Evolutionary conservation across 2,797 vertebrate species (phyloP).

Genomic region (Sylvia borin): DNA sequence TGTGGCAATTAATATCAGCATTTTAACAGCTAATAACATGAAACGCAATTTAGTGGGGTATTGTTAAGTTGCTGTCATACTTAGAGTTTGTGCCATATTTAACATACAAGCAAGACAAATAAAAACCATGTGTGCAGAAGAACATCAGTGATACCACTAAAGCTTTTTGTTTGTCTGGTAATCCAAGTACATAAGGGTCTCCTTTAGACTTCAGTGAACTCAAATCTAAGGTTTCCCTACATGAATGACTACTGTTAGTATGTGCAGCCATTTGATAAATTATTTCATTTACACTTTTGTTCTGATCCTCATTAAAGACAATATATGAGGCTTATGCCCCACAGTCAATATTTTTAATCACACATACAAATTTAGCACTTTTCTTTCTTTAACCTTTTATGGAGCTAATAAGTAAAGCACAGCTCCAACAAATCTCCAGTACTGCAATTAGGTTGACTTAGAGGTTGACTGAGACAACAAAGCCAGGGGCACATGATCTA

Average conservation of each 20-base stretch:
- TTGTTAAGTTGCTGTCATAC: neutral
- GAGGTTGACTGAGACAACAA: neutral
- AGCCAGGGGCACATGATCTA: neutral
- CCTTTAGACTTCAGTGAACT: neutral
- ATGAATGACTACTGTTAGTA: neutral
- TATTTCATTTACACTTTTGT: neutral
- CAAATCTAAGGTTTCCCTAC: neutral
- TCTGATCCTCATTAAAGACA: neutral
- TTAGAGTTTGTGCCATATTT: neutral
- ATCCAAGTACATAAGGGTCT: neutral
- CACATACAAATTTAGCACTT: neutral
- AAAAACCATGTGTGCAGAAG: neutral
- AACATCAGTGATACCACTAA: neutral
- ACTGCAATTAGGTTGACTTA: neutral
- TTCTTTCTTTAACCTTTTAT: neutral
- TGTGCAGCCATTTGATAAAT: neutral
- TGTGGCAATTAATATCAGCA: neutral
- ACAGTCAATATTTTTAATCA: neutral
- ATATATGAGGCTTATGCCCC: neutral
- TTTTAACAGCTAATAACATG: conserved; percentile 9
- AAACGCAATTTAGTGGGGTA: neutral
- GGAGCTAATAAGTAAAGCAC: neutral
- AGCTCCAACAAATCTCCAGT: neutral
- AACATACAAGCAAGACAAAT: neutral
- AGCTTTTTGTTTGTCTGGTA: neutral